These are phyloP conservation scores for Catajapyx aquilonaris DNA, from an alignment of 1,140 invertebrate species.

Conservation along the genomic window DNA sequence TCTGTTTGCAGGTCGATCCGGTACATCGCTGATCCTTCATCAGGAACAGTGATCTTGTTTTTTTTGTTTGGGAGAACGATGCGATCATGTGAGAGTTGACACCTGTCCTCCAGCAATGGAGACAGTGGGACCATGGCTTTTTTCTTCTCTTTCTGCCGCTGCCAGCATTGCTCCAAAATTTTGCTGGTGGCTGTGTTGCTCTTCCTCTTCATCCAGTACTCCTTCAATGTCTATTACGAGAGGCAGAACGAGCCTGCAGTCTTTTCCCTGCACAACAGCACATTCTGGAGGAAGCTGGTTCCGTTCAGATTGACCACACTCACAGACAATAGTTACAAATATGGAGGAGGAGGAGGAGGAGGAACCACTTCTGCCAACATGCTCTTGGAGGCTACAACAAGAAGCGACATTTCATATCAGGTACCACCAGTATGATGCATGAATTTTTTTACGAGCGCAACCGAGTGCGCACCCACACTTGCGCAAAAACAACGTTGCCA, in stretches of 20 bases:
- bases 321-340: neutral
- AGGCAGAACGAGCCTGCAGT: conserved; percentile 23
- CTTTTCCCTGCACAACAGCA: conserved; percentile 23
- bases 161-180: neutral
- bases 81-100: too few species aligned
- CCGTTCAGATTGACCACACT: neutral
- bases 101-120: too few species aligned
- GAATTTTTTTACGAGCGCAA: neutral
- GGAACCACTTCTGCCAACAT: neutral
- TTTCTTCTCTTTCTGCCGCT: too few species aligned
- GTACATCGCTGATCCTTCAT: too few species aligned
- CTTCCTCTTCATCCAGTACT: conserved; percentile 24
- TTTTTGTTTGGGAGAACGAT: too few species aligned
- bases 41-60: too few species aligned
- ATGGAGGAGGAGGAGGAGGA: neutral
- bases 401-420: too few species aligned
- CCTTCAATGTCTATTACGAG: conserved; percentile 23
- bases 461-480: too few species aligned
- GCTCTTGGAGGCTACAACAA: neutral
- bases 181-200: conserved; percentile 9
- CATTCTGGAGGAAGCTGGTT: conserved; percentile 15
- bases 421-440: too few species aligned
- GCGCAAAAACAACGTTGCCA: too few species aligned
- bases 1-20: too few species aligned
- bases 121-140: too few species aligned